Percentiles rank a stretch among this genome's conserved stretches.
phyloP scores from a whole-genome alignment of 2,888 invertebrate genomes.

The Ormyrus labotus region DNA sequence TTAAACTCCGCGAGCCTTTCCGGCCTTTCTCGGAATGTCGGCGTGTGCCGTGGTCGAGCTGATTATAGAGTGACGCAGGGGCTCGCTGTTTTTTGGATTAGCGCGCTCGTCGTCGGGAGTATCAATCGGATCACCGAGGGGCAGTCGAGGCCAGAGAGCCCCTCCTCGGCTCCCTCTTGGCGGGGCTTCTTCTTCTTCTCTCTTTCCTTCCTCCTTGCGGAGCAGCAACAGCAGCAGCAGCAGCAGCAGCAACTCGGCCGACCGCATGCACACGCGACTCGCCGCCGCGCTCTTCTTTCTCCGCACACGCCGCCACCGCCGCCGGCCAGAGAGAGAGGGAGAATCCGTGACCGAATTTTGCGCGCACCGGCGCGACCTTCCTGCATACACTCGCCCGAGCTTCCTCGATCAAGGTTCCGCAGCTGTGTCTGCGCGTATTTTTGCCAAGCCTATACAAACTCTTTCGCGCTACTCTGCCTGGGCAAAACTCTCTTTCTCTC shows the following conservation, averaged over 20 bases:
- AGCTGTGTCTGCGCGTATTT: conserved; percentile 46
- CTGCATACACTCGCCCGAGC: conserved; percentile 1
- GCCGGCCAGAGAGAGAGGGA: conserved; percentile 7
- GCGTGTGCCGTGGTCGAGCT: not conserved
- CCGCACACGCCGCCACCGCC: not conserved
- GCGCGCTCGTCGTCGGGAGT: not conserved
- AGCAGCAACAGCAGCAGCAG: no score
- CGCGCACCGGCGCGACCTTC: conserved; percentile 39
- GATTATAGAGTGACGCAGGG: not conserved
- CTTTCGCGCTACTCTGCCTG: not conserved
- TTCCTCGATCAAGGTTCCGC: conserved; percentile 54
- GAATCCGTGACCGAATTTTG: conserved; percentile 56
- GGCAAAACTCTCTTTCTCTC: no score
- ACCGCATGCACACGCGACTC: not conserved
- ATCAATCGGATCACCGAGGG: conserved; percentile 32
- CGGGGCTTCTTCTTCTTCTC: conserved; percentile 26
- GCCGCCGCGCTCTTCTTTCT: not conserved
- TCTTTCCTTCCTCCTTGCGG: not conserved
- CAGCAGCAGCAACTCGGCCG: no score
- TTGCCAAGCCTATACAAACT: conserved; percentile 11
- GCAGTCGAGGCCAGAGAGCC: conserved; percentile 9
- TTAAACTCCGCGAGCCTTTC: no score
- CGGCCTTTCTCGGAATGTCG: no score
- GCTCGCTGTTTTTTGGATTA: no score
- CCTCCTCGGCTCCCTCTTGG: not conserved